Base-by-base conservation (phyloP, 2,113 vertebrate species). In the Blennius ocellaris region DNA sequence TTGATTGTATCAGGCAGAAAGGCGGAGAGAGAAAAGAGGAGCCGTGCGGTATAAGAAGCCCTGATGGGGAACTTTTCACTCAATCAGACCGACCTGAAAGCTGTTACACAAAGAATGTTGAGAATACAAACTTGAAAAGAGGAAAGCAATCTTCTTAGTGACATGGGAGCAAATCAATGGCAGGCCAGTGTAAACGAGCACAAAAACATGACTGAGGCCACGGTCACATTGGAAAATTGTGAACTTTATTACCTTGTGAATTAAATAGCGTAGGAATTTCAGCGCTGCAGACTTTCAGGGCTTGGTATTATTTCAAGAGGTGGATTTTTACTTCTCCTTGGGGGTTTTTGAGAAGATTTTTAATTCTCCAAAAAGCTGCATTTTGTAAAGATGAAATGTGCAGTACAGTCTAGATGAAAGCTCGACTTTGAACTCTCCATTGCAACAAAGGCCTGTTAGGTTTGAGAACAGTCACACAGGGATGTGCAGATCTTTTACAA, bases 381-480 rank as follows among this genome's bases (percentile, higher is more conserved):
- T 30, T 30, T 30, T 30, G 21, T 30, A 30, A 30, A 30, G 21
- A 30, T 30, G 21, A 30, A 30, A 30, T 30, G 21, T 30, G 21
- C 21, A 30, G 4, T 30, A 30, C 15, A 8, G 37, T 9, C 64
- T 6, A 68, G 36, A 63, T 39, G 12, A 66, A 66, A 55, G n/a
- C 41, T 66, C 16, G 9, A 43, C 7, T 44, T 30, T 50, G 48
- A 56, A 52, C 62, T 64, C 7, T 3, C 17, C 6, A 47, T 66
- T 63, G 44, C 50, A 61, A 50, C 14, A 73, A 55, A 73, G 56
- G 51, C 67, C 17, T 64, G 11, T 11, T 30, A 30, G n/a, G 12
- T 47, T 11, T 47, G 2, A 14, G 12, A 14, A 47, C 12, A 30
- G 21, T 30, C 11, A 45, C 44, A 45, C 44, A 45, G 44, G 11